phyloP scores from a whole-genome alignment of 2,888 invertebrate genomes.

The Orthonychiurus folsomi region DNA sequence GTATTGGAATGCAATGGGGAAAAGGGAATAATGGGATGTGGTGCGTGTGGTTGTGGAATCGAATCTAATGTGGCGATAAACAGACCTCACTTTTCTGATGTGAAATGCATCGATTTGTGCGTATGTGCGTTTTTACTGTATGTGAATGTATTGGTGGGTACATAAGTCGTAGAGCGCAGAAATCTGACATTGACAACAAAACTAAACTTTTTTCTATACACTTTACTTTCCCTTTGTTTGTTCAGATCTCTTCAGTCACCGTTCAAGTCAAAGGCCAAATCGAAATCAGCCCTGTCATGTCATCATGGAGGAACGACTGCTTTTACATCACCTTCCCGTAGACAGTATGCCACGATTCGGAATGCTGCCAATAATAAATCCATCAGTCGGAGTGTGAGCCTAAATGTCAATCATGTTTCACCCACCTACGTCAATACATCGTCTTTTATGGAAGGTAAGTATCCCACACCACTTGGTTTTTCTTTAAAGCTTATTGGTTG shows the following conservation, averaged over 20 bases:
- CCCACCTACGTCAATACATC: conserved; percentile 8
- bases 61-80: too few relatives aligned
- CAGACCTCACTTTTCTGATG: too few relatives aligned
- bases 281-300: conserved; percentile 8
- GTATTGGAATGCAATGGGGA: too few relatives aligned
- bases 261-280: conserved; percentile 12
- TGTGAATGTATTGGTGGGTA: background rate
- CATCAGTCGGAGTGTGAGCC: conserved; percentile 4
- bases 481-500: background rate
- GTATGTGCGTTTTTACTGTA: too few relatives aligned
- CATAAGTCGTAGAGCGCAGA: background rate
- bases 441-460: background rate
- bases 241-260: conserved; percentile 7
- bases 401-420: background rate
- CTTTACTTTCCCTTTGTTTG: too few relatives aligned
- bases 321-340: background rate
- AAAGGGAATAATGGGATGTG: too few relatives aligned
- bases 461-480: background rate
- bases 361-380: background rate
- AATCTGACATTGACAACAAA: background rate
- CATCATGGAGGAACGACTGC: background rate
- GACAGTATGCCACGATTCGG: conserved; percentile 1
- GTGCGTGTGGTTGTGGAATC: too few relatives aligned
- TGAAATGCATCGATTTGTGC: too few relatives aligned
- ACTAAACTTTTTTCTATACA: too few relatives aligned